These are phyloP conservation scores for Tholera decimalis DNA, from an alignment of 2,888 invertebrate species.

Conservation along the genomic window DNA sequence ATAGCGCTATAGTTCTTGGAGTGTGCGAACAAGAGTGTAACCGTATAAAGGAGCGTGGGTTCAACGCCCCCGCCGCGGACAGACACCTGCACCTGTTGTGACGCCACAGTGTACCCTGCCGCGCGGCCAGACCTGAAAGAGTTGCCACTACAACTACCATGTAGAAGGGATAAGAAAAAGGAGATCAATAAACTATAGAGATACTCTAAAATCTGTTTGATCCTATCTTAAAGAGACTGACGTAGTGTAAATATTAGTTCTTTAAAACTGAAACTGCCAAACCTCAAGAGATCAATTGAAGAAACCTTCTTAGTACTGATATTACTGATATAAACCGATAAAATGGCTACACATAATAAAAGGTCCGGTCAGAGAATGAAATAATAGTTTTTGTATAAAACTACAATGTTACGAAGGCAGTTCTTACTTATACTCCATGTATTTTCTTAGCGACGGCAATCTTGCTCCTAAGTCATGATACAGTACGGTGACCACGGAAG, in stretches of 20 bases:
- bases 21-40: slow-evolving; percentile 82
- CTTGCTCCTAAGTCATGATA: slow-evolving; percentile 93
- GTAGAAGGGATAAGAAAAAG: slow-evolving; percentile 48
- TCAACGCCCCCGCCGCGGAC: slow-evolving; percentile 78
- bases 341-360: too few species aligned
- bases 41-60: slow-evolving; percentile 80
- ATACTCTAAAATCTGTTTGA: too few species aligned
- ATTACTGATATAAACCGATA: too few species aligned
- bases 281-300: too few species aligned
- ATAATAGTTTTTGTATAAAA: too few species aligned
- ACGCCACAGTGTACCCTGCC: slow-evolving; percentile 93
- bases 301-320: too few species aligned
- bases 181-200: slow-evolving; percentile 25
- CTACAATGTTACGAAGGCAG: background rate
- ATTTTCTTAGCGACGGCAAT: slow-evolving; percentile 92
- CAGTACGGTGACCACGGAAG: slow-evolving; percentile 89
- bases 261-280: too few species aligned
- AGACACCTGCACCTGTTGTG: slow-evolving; percentile 88
- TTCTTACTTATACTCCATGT: slow-evolving; percentile 91
- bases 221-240: too few species aligned
- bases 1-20: slow-evolving; percentile 84
- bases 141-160: slow-evolving; percentile 74
- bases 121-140: slow-evolving; percentile 92
- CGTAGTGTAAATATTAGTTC: too few species aligned
- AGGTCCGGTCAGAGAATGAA: too few species aligned